Evolutionary conservation across 92 coral and sea anemone species (phyloP).

Genomic region (Isaurus tuberculatus): DNA sequence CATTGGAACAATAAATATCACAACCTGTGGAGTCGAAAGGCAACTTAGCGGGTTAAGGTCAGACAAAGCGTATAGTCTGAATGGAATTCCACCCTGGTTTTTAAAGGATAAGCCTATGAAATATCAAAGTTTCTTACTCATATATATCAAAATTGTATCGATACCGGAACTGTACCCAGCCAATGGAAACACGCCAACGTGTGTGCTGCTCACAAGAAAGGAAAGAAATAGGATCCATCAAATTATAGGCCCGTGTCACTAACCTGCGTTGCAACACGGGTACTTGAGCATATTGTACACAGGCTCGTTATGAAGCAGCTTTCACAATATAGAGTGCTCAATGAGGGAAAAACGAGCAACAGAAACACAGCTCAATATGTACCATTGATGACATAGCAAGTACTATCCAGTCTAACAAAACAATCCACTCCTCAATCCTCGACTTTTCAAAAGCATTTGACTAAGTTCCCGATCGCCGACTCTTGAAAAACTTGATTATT

Average conservation of each 20-base stretch:
- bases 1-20: constrained; percentile 25
- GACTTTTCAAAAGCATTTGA: constrained; percentile 50
- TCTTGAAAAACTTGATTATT: constrained; percentile 31
- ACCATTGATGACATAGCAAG: constrained; percentile 50
- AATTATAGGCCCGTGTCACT: neutral
- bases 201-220: neutral
- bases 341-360: constrained; percentile 45
- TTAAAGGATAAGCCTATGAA: neutral
- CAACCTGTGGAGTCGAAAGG: constrained; percentile 30
- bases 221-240: constrained; percentile 12
- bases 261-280: constrained; percentile 33
- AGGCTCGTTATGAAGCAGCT: constrained; percentile 48
- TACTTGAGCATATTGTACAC: constrained; percentile 42
- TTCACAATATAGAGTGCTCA: constrained; percentile 17
- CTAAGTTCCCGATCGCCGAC: constrained; percentile 18
- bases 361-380: constrained; percentile 31
- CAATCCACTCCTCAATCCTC: constrained; percentile 31
- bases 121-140: neutral
- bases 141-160: neutral
- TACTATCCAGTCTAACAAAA: constrained; percentile 25
- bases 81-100: neutral
- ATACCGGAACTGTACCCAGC: neutral
- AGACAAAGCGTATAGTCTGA: neutral
- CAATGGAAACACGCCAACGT: neutral
- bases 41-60: neutral